Conservation (phyloP, 2,113 vertebrate genomes). For the Mormoops blainvillei region DNA sequence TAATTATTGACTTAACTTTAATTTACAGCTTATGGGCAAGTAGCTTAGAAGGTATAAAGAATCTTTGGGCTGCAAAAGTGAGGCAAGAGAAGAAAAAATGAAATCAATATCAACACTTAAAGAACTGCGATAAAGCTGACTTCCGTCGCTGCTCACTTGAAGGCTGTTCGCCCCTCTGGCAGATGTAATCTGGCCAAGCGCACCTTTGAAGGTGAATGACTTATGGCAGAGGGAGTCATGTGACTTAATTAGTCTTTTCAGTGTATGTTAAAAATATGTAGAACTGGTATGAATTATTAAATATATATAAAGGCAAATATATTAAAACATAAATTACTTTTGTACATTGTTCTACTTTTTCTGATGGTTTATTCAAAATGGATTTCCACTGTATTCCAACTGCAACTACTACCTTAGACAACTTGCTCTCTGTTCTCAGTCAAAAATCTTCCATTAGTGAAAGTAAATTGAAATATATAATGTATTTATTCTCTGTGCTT, state of each 20-base stretch:
- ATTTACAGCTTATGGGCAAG: not conserved
- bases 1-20: constrained; percentile 26
- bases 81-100: not conserved
- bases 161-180: not conserved
- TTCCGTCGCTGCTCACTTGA: not conserved
- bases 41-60: constrained; percentile 5
- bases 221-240: not conserved
- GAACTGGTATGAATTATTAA: not conserved
- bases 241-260: not conserved
- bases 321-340: constrained; percentile 39
- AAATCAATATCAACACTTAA: not conserved
- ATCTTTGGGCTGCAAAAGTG: not conserved
- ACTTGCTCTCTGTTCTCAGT: not conserved
- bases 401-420: not conserved
- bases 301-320: not conserved
- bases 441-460: constrained; percentile 36
- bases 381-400: not conserved
- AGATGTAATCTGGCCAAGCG: not conserved
- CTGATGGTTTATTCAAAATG: not conserved
- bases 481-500: constrained; percentile 8
- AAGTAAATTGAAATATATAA: constrained; percentile 13
- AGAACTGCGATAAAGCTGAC: not conserved
- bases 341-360: constrained; percentile 2
- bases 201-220: not conserved
- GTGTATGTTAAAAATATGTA: not conserved